A percentile compares a stretch with the other conserved stretches of the same genome.
These are phyloP conservation scores for Criorhina ranunculi DNA, from an alignment of 2,888 invertebrate genomes.

Conservation along the genomic window DNA sequence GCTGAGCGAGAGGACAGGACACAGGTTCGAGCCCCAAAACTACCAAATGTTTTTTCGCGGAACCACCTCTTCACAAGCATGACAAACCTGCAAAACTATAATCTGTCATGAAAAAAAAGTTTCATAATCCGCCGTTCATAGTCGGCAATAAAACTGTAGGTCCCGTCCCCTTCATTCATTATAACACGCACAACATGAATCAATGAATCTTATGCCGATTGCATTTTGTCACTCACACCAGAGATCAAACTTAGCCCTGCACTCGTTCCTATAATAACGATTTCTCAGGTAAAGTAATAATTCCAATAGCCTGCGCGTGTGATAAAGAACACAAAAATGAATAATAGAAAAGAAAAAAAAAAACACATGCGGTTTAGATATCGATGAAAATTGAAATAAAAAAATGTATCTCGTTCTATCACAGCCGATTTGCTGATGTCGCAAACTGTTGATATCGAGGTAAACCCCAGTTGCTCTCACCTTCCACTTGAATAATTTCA, in stretches of 20 bases:
- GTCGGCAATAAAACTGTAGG: too few species aligned
- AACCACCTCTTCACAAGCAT: too few species aligned
- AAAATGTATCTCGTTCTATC: slow-evolving; percentile 28
- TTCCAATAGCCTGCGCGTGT: slow-evolving; percentile 33
- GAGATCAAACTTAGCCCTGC: slow-evolving; percentile 30
- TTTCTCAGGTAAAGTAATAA: slow-evolving; percentile 42
- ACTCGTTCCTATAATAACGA: slow-evolving; percentile 4
- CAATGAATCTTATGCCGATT: too few species aligned
- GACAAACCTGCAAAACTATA: too few species aligned
- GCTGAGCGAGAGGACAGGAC: too few species aligned
- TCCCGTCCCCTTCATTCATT: too few species aligned
- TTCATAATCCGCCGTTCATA: too few species aligned
- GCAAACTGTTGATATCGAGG: slow-evolving; percentile 37
- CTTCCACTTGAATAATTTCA: slow-evolving; percentile 56
- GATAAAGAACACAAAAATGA: slow-evolving; percentile 22
- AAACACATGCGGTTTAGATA: slow-evolving; percentile 62
- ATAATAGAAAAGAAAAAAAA: too few species aligned
- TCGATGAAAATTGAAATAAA: slow-evolving; percentile 40
- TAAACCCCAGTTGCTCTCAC: slow-evolving; percentile 44
- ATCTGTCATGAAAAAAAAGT: too few species aligned
- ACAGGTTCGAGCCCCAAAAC: too few species aligned
- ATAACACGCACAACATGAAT: too few species aligned
- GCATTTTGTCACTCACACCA: slow-evolving; percentile 37
- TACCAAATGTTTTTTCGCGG: too few species aligned
- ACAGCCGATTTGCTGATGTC: slow-evolving; percentile 49